Evolutionary conservation across 2,888 invertebrate species (phyloP), one percentile per base, ranked within the genome.

Genomic region (Diadromus collaris): DNA sequence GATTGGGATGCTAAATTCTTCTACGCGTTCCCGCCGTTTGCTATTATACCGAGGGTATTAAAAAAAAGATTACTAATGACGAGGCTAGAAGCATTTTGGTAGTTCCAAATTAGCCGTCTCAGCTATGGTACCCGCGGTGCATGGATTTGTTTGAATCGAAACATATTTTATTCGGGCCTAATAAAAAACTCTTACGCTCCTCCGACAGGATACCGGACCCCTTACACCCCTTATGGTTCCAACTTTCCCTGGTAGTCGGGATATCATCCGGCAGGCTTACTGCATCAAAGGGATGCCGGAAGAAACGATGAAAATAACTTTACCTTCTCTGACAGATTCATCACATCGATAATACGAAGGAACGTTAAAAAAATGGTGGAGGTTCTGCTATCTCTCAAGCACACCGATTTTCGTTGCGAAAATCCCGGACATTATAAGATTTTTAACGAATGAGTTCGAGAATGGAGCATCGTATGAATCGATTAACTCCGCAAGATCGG

Each of bases 11-110:
- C n/a, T 16, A 63, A n/a, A 44, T 74, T 75, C 54, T 82, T 80
- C 58, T 82, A 79, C 29, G 82, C 82, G 21, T 81, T 81, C 54
- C 81, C 80, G 13, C 76, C 78, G 32, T 77, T 79, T 51, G 48
- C 67, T 6, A 51, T 74, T 51, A 68, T 74, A 41, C 38, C 48
- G 13, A 67, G 34, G 29, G 61, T 74, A 6, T 38, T 68, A 29
- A 68, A 74, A 68, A 74, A 61, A 74, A 74, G 16, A 68, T 74
- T 9, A 13, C 38, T 61, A 61, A 19, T n/a, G 60, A 67, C 21
- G 38, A 29, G 29, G 67, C 67, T 34, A 74, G 56, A 32, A 51
- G 74, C 16, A 74, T 74, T 67, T 24, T 73, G 34, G 65, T 60
- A 3, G 41, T 68, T n/a, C 68, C 68, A 3, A n/a, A 56, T n/a